Base-by-base conservation (phyloP, 2,888 invertebrate genomes). In the Volucella zonaria region DNA sequence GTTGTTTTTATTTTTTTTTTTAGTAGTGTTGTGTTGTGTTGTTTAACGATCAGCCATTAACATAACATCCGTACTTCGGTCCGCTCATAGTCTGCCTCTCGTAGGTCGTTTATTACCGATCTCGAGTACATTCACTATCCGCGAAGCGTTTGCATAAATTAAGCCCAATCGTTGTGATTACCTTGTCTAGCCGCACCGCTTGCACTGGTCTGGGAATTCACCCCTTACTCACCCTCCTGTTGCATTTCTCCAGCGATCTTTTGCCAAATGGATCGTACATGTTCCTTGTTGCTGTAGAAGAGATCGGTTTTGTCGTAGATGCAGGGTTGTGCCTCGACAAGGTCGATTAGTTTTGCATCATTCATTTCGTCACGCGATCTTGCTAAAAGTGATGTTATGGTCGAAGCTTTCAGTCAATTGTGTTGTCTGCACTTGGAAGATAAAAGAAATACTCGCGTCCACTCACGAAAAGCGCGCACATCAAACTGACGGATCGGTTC, bases 301-400 rank as follows among this genome's bases (percentile, higher is more conserved):
- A 87, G 64, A 75, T 87, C 82, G 10, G 87, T 88, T 71, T 87
- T 87, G 56, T 88, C 88, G 68, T 87, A 88, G 45, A 88, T 88
- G 23, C 78, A 80, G 43, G 81, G 82, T 54, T 87, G 86, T 2
- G 86, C 82, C 43, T 87, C 76, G 18, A 88, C 87, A 73, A 88
- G 82, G 75, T 87, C 86, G 73, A 88, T 87, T 67, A 88, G 70
- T 62, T 87, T 87, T 49, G 80, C 64, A 82, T 86, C 85, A 66
- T 85, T 80, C 85, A 85, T 85, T 62, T 85, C 66, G 23, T 62
- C 47, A 64, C 12, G 18, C 52, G 45, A 45, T 51, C 47, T 52
- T 68, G 15, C 15, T 52, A 23, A 64, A 70, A 56, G 62, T 62
- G 56, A 77, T 77, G 47, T 64, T 23, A 14, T 47, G 8, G 49